Base-by-base conservation (phyloP, 2,113 vertebrate species). In the Aphyosemion australe region DNA sequence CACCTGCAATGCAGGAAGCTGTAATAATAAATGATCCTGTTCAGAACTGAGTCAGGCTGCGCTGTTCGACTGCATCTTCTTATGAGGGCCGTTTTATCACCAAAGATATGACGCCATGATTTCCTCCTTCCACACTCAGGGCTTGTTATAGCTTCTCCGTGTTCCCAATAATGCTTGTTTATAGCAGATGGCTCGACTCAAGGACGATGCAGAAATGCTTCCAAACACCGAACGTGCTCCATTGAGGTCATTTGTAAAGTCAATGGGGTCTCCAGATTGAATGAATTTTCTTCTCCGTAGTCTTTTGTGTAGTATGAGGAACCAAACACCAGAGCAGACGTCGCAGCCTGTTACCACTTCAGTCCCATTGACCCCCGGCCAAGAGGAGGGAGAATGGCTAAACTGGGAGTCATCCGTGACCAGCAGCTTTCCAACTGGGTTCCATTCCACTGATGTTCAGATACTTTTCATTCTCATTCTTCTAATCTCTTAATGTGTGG, bases 401-500 rank as follows among this genome's bases (percentile, higher is more conserved):
- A 63, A 72, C 56, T 55, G 55, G 84, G 83, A 87, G 76, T 86
- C 78, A 80, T 70, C 69, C 58, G 56, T 12, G 76, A 34, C 47
- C 14, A 39, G 77, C 62, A 72, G 69, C 42, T 45, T 59, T 85
- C 72, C 79, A 72, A 69, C 49, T 64, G 65, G 76, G 72, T 65
- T 53, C 42, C 46, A n/a, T 50, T 71, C 37, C 57, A 50, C 50
- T 7, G 31, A 54, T 16, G 50, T 65, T 65, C 71, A 66, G 31
- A 69, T 42, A 47, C 55, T 58, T 2, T 69, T 70, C 45, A 45
- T 55, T 83, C 76, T 61, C 61, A 67, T 12, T 57, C 20, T 51
- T 72, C 66, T 64, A 68, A 70, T 72, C 42, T 69, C 53, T 62
- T 82, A 77, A 86, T 87, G 79, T 87, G 85, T 82, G 88, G 83